Evolutionary conservation across 2,113 vertebrate genomes (phyloP).

Genomic region (Oxyura jamaicensis): DNA sequence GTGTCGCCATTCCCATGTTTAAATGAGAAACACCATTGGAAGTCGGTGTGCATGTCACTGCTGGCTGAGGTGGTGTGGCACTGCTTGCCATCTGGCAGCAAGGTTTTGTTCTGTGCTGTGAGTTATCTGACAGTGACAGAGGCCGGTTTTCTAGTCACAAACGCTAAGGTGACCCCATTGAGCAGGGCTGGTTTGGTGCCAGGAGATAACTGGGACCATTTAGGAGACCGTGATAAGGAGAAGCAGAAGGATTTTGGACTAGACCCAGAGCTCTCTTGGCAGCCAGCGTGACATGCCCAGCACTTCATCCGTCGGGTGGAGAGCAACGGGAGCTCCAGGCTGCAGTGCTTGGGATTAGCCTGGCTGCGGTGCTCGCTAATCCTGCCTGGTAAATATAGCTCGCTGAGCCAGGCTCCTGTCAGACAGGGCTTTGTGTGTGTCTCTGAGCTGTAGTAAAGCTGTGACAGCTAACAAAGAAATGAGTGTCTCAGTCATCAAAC

Average conservation of each 20-base stretch:
- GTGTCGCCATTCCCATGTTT: neutral
- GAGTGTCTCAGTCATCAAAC: fast-evolving
- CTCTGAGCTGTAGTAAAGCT: neutral
- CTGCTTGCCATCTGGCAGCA: neutral
- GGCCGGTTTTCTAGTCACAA: neutral
- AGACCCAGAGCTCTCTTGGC: neutral
- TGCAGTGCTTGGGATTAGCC: neutral
- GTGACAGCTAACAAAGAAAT: fast-evolving
- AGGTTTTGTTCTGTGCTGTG: neutral
- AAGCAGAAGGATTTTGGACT: neutral
- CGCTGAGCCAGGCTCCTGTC: neutral
- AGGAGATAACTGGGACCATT: neutral
- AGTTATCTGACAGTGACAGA: neutral
- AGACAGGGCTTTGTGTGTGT: neutral
- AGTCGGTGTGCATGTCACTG: neutral
- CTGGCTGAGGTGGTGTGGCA: neutral
- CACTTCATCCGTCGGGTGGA: fast-evolving
- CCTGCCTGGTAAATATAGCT: neutral
- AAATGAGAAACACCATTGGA: neutral
- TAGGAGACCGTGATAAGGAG: neutral
- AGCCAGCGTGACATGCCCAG: neutral
- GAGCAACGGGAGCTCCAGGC: neutral
- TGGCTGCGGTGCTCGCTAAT: fast-evolving
- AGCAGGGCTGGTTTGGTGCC: neutral
- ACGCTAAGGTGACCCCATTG: neutral